These are phyloP conservation scores for Colinus virginianus DNA, from an alignment of 2,113 vertebrate genomes.

Conservation along the genomic window DNA sequence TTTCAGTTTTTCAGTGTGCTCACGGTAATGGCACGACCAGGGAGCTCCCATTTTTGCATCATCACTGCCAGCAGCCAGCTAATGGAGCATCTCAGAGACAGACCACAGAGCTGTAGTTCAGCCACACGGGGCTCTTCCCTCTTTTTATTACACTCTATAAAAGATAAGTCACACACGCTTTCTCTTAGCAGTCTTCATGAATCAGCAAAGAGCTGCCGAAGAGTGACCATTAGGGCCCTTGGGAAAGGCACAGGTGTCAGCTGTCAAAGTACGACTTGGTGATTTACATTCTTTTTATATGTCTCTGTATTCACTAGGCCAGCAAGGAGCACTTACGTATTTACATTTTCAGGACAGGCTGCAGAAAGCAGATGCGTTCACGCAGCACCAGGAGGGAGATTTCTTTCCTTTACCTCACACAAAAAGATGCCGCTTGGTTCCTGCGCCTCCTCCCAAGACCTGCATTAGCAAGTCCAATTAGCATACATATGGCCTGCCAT, in stretches of 20 bases:
- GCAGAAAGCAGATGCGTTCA: conserved; percentile 16
- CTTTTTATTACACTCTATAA: conserved; percentile 51
- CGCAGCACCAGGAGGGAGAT: neutral
- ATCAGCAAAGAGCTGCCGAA: conserved; percentile 78
- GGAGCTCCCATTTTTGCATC: conserved; percentile 65
- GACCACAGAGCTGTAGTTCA: conserved; percentile 48
- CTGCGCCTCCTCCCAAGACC: conserved; percentile 22
- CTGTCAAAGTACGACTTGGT: conserved; percentile 54
- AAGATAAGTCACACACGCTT: conserved; percentile 77
- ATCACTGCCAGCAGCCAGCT: conserved; percentile 60
- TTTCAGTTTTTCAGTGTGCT: conserved; percentile 45
- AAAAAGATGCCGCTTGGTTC: neutral
- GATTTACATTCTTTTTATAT: conserved; percentile 46
- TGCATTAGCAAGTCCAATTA: conserved; percentile 38
- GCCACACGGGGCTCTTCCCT: conserved; percentile 63
- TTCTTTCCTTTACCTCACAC: conserved; percentile 8
- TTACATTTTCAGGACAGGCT: conserved; percentile 42
- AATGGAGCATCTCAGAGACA: conserved; percentile 71
- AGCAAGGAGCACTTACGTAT: conserved; percentile 1
- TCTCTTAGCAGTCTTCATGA: conserved; percentile 74
- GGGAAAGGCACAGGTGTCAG: conserved; percentile 50
- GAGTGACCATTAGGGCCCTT: conserved; percentile 44
- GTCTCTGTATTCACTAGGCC: conserved; percentile 5
- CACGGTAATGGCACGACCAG: conserved; percentile 55
- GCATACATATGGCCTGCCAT: neutral